Base-by-base conservation (phyloP, 2,888 invertebrate genomes). In the Zootermopsis nevadensis region DNA sequence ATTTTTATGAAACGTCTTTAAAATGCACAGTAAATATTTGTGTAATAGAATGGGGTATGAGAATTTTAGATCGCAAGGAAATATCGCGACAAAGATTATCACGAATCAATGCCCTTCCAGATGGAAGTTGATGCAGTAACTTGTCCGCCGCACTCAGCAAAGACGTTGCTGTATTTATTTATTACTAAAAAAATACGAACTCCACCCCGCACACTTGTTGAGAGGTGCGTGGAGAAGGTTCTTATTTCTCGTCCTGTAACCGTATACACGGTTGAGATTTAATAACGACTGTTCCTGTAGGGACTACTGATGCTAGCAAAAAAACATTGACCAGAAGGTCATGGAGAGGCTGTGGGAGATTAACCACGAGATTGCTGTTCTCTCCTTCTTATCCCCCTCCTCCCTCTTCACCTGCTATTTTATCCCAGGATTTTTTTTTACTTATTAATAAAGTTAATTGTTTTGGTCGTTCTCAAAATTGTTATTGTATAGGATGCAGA, bases 331-430 rank as follows among this genome's bases (percentile, higher is more conserved):
- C 55, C 79, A 66, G 12, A 66, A 66, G 79, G 66, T 79, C 79
- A 33, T 66, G 31, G 79, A 79, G 24, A 74, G 74, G 74, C 31
- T 55, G 79, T 55, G 35, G 55, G 24, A 22, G 35, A 48, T 77
- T 69, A 79, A 82, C 77, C 82, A 79, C 79, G 79, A 69, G 82
- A 82, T 82, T 77, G 82, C 77, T 31, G 74, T 55, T 74, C 30
- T 31, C 77, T 48, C 22, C 53, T 53, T n/a, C n/a, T n/a, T n/a
- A n/a, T n/a, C n/a, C n/a, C n/a, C n/a, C n/a, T n/a, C n/a, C n/a
- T n/a, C n/a, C n/a, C n/a, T n/a, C n/a, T n/a, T 55, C 69, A 19
- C 33, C 33, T 69, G 69, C 33, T 69, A 69, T 69, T 69, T 69
- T 12, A 2, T 35, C 12, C 38, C 31, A 6, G 33, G 31, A 69